phyloP scores from a whole-genome alignment of 2,888 invertebrate genomes.

The Tachina fera region DNA sequence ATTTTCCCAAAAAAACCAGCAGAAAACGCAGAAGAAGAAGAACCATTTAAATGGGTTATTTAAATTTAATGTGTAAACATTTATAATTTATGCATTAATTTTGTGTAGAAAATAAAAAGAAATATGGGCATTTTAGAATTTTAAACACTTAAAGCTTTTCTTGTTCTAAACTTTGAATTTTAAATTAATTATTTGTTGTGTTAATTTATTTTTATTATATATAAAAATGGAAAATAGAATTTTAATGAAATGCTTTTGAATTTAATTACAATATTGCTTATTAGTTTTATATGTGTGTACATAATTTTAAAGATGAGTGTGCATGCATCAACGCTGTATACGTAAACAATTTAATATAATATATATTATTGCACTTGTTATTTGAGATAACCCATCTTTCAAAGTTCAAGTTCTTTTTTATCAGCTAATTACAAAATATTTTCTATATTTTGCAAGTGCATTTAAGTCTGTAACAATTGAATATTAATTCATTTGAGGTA shows the following conservation, averaged over 20 bases:
- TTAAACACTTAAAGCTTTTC: not conserved
- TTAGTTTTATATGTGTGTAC: too few species aligned
- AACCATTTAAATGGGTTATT: slow-evolving; percentile 55
- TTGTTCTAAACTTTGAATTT: not conserved
- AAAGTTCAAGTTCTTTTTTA: slow-evolving; percentile 13
- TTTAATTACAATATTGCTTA: too few species aligned
- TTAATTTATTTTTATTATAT: too few species aligned
- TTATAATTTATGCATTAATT: slow-evolving; percentile 1
- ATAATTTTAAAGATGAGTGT: too few species aligned
- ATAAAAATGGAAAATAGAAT: too few species aligned
- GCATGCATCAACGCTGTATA: too few species aligned
- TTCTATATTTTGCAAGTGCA: not conserved
- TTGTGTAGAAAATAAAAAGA: not conserved
- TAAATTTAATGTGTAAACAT: slow-evolving; percentile 21
- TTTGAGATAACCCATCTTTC: not conserved
- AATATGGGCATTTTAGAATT: not conserved
- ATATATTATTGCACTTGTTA: not conserved
- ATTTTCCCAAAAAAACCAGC: slow-evolving; percentile 13
- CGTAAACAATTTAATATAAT: too few species aligned
- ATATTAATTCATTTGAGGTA: too few species aligned
- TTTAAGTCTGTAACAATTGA: not conserved
- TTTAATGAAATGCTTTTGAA: too few species aligned
- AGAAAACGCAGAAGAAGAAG: not conserved
- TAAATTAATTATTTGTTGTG: too few species aligned
- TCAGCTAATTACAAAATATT: not conserved